These are phyloP conservation scores for Heterotilapia buettikoferi DNA, from an alignment of 2,113 vertebrate genomes.

Conservation along the genomic window DNA sequence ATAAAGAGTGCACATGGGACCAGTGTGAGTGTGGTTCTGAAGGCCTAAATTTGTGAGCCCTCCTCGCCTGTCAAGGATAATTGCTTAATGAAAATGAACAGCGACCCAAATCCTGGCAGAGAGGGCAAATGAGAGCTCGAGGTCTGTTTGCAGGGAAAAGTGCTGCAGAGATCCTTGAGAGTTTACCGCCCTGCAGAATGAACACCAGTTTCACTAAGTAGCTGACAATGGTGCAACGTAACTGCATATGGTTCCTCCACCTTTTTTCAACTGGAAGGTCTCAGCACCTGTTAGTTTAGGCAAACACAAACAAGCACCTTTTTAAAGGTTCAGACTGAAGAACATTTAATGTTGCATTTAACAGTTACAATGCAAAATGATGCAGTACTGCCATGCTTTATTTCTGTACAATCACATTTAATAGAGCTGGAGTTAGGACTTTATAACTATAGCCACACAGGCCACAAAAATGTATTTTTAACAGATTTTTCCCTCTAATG, in stretches of 20 bases:
- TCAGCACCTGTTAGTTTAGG: not conserved
- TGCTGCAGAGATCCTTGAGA: not conserved
- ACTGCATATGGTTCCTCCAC: not conserved
- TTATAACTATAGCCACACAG: not conserved
- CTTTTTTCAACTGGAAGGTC: not conserved
- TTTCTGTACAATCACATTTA: not conserved
- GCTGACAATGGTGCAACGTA: not conserved
- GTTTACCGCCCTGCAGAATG: not conserved
- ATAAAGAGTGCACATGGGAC: conserved; percentile 30
- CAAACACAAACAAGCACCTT: not conserved
- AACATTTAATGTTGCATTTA: not conserved
- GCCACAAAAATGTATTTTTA: not conserved
- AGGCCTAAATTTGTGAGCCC: not conserved
- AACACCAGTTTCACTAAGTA: not conserved
- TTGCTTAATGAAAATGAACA: conserved; percentile 32
- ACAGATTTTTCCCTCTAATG: not conserved
- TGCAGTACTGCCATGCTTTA: not conserved
- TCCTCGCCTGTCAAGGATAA: conserved; percentile 26
- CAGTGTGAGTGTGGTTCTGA: not conserved
- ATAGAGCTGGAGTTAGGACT: not conserved
- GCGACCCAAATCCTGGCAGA: conserved; percentile 34
- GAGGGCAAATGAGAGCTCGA: not conserved
- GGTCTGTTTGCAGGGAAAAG: not conserved
- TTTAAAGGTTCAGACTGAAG: not conserved
- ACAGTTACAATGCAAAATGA: not conserved